phyloP scores from a whole-genome alignment of 2,113 vertebrate species.

The Ammodytes marinus region DNA sequence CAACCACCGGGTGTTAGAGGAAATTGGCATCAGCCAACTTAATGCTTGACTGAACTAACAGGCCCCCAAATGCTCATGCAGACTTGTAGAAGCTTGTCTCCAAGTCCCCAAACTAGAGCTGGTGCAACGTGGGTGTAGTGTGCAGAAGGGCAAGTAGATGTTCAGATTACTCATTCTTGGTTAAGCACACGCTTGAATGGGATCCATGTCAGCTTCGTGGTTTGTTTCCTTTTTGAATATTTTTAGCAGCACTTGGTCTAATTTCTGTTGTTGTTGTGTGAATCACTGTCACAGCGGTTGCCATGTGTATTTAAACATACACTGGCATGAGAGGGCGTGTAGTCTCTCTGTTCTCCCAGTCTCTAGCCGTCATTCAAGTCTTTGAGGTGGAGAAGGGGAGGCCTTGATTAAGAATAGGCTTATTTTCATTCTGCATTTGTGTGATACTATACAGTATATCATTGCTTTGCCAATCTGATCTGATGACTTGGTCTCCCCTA shows the following conservation, averaged over 20 bases:
- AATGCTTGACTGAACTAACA: conserved; percentile 68
- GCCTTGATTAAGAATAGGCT: conserved; percentile 40
- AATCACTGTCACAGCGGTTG: conserved; percentile 10
- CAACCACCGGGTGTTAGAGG: conserved; percentile 65
- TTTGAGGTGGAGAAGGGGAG: conserved; percentile 12
- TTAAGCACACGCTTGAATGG: conserved; percentile 22
- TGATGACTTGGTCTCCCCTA: conserved; percentile 36
- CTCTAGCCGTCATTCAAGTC: conserved; percentile 42
- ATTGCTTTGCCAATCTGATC: conserved; percentile 30
- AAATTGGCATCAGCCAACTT: conserved; percentile 58
- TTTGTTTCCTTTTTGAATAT: conserved; percentile 42
- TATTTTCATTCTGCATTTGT: conserved; percentile 36
- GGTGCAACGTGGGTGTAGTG: conserved; percentile 14
- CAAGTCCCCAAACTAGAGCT: conserved; percentile 27
- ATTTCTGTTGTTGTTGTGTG: conserved; percentile 32
- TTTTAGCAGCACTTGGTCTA: conserved; percentile 46
- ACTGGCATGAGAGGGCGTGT: not conserved
- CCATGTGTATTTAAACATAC: conserved; percentile 20
- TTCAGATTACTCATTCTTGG: conserved; percentile 42
- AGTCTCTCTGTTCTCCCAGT: conserved; percentile 7
- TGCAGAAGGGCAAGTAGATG: conserved; percentile 3
- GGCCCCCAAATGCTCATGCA: conserved; percentile 58
- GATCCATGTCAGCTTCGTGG: conserved; percentile 24
- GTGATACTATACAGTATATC: not conserved
- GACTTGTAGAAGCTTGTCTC: conserved; percentile 34